These are phyloP conservation scores for Ciconia maguari DNA, from an alignment of 2,113 vertebrate genomes.

Conservation along the genomic window DNA sequence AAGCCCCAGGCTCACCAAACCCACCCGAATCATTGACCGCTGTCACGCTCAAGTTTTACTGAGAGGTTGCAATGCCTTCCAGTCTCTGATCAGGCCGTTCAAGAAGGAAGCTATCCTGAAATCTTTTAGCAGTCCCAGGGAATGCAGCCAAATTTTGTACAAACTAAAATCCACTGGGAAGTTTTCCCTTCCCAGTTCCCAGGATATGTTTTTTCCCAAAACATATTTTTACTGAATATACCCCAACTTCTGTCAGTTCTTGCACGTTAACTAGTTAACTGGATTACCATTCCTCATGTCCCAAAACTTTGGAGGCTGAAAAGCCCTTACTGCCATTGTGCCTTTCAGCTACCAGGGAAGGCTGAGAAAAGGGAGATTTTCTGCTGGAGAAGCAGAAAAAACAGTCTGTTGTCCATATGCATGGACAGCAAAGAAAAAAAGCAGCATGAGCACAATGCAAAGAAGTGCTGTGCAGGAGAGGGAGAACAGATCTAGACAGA, in stretches of 20 bases:
- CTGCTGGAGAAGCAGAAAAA: neutral
- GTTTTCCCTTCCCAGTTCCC: neutral
- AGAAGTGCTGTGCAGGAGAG: neutral
- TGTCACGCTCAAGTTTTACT: neutral
- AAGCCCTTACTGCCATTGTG: neutral
- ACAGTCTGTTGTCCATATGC: fast-evolving
- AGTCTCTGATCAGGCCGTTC: fast-evolving
- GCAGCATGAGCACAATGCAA: neutral
- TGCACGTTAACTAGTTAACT: neutral
- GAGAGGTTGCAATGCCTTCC: neutral
- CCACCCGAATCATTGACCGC: fast-evolving
- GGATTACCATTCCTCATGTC: neutral
- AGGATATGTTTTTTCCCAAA: neutral
- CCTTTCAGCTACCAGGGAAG: neutral
- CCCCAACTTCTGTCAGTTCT: neutral
- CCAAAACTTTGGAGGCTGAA: neutral
- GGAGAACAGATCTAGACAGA: neutral
- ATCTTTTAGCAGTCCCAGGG: neutral
- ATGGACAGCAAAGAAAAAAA: neutral
- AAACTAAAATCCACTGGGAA: neutral
- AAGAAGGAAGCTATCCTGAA: neutral
- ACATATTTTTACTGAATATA: neutral
- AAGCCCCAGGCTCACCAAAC: fast-evolving
- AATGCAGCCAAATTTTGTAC: neutral
- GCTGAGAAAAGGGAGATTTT: neutral